These are phyloP conservation scores for Fregata magnificens DNA, from an alignment of 2,113 vertebrate genomes.

Conservation along the genomic window DNA sequence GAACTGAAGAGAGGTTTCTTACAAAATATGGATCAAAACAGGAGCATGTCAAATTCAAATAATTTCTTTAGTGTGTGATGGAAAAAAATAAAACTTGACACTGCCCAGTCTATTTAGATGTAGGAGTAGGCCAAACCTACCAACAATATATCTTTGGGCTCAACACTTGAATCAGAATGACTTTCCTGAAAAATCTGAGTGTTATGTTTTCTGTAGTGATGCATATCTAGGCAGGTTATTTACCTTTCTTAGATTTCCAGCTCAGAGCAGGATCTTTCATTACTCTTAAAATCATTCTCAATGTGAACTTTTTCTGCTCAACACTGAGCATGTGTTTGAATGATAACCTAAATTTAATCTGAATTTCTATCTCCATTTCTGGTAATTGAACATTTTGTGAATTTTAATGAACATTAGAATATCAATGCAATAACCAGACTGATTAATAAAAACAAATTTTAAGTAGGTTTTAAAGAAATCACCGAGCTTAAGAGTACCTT, in stretches of 20 bases:
- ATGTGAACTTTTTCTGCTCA: not conserved
- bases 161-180: not conserved
- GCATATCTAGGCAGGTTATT: not conserved
- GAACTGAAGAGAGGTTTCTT: fast-evolving
- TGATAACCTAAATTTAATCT: not conserved
- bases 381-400: not conserved
- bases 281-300: not conserved
- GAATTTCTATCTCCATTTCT: not conserved
- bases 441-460: not conserved
- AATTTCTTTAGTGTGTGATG: not conserved
- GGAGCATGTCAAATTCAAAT: not conserved
- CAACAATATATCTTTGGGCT: not conserved
- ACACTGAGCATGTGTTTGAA: not conserved
- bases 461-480: not conserved
- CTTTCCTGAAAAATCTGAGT: not conserved
- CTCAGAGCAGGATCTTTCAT: not conserved
- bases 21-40: not conserved
- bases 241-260: not conserved
- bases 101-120: not conserved
- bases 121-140: not conserved
- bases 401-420: not conserved
- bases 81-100: not conserved
- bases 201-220: not conserved
- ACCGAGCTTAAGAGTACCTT: not conserved
- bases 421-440: not conserved